These are phyloP conservation scores for fruit fly (Drosophila melanogaster) DNA, from an alignment of 1,140 invertebrate species.

Conservation along the genomic window DNA sequence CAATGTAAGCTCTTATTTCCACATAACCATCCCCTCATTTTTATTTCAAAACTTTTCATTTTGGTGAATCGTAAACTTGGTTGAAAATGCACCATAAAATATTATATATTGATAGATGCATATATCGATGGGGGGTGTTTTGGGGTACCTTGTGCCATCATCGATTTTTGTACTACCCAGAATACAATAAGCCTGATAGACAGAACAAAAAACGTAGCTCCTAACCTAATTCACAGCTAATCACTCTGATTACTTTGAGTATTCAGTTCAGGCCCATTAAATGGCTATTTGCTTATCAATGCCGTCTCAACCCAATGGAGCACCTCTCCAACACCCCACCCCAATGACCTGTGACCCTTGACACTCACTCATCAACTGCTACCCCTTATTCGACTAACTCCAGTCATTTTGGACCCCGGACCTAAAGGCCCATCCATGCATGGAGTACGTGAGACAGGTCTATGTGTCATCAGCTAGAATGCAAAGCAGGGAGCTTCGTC, in stretches of 20 bases:
- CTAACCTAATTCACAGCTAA: conserved; percentile 62
- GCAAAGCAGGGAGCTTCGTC: conserved; percentile 26
- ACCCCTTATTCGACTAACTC: conserved; percentile 22
- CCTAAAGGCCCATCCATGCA: conserved; percentile 26
- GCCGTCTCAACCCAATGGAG: conserved; percentile 45
- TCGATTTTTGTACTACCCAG: conserved; percentile 58
- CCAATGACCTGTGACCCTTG: conserved; percentile 12
- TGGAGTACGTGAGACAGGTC: conserved; percentile 30
- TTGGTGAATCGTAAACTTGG: conserved; percentile 58
- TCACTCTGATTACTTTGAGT: conserved; percentile 65
- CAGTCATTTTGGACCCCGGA: conserved; percentile 11
- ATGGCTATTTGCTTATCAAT: conserved; percentile 80
- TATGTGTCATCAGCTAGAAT: conserved; percentile 14
- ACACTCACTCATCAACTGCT: conserved; percentile 43
- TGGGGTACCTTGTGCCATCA: conserved; percentile 24
- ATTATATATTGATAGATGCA: conserved; percentile 29
- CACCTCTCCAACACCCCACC: neutral
- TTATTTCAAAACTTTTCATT: conserved; percentile 56
- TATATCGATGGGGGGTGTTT: conserved; percentile 24
- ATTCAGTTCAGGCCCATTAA: conserved; percentile 74
- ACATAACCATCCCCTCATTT: conserved; percentile 29
- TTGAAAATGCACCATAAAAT: conserved; percentile 61
- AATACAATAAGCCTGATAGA: conserved; percentile 14
- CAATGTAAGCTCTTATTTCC: conserved; percentile 21
- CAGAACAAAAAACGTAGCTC: neutral